A percentile compares a stretch with the other conserved stretches of the same genome.
Conservation (phyloP, 2,113 vertebrate genomes). For the Cinclus mexicanus region DNA sequence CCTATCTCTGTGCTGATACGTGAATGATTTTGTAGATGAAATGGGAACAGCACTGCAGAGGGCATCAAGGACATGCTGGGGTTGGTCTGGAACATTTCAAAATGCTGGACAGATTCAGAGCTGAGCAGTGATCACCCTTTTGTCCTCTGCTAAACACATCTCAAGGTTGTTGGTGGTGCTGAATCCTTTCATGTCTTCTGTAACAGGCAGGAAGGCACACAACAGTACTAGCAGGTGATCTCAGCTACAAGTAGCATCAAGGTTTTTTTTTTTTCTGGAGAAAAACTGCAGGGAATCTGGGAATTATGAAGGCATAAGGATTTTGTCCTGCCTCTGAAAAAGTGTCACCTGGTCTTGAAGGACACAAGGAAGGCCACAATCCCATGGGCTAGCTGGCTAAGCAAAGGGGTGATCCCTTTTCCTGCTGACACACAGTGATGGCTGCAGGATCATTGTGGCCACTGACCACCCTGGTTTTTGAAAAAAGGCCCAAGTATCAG, state of each 20-base stretch:
- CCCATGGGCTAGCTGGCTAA: background rate
- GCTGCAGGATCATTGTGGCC: background rate
- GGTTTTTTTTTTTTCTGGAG: background rate
- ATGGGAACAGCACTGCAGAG: background rate
- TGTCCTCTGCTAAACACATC: background rate
- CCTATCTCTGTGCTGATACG: accelerated
- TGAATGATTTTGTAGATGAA: background rate
- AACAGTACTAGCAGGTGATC: background rate
- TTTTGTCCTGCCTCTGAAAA: background rate
- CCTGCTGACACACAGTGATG: background rate
- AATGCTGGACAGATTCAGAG: background rate
- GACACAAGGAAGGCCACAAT: background rate
- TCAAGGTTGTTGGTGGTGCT: background rate
- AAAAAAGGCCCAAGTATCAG: background rate
- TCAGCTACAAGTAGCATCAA: background rate
- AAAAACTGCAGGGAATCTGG: background rate
- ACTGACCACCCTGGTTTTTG: background rate
- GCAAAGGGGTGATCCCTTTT: background rate
- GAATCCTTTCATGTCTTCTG: background rate
- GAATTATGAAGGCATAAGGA: background rate
- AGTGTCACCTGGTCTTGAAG: background rate
- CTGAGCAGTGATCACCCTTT: background rate
- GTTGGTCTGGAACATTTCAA: background rate
- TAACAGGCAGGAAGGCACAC: background rate
- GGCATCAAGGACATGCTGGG: background rate